A percentile compares a stretch with the other conserved stretches of the same genome.
Conservation (phyloP, 1,140 invertebrate genomes). For the Magallana ariakensis region DNA sequence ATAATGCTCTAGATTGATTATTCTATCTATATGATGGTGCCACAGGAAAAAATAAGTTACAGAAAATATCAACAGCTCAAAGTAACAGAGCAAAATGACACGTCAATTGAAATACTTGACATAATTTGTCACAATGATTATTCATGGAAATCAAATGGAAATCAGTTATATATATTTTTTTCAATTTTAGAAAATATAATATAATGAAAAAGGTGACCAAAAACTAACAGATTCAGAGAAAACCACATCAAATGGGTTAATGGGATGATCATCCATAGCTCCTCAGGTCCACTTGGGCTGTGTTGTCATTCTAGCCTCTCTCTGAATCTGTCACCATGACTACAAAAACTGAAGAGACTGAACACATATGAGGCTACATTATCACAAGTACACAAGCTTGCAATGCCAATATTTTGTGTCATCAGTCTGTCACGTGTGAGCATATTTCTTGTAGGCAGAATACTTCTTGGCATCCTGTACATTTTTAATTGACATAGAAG, state of each 20-base stretch:
- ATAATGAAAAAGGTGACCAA: too few relatives aligned
- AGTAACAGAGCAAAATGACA: background rate
- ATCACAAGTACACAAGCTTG: constrained; percentile 27
- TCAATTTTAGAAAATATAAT: too few relatives aligned
- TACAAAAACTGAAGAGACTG: constrained; percentile 7
- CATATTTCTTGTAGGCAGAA: constrained; percentile 56
- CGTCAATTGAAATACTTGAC: background rate
- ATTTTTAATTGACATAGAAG: constrained; percentile 57
- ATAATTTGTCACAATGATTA: background rate
- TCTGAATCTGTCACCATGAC: constrained; percentile 30
- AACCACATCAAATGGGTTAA: background rate
- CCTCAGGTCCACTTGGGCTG: too few relatives aligned
- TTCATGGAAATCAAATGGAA: background rate
- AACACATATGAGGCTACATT: constrained; percentile 27
- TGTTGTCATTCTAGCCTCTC: constrained; percentile 7
- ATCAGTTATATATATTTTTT: too few relatives aligned
- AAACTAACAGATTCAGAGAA: constrained; percentile 17
- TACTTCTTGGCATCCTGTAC: constrained; percentile 60
- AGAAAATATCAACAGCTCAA: background rate
- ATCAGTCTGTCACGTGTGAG: constrained; percentile 52
- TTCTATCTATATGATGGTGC: background rate
- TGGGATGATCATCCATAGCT: background rate
- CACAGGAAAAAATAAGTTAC: background rate
- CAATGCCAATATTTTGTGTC: background rate
- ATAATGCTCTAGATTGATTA: background rate